Base-by-base conservation (phyloP, 1,140 invertebrate species). In the Solenopsis fugax region DNA sequence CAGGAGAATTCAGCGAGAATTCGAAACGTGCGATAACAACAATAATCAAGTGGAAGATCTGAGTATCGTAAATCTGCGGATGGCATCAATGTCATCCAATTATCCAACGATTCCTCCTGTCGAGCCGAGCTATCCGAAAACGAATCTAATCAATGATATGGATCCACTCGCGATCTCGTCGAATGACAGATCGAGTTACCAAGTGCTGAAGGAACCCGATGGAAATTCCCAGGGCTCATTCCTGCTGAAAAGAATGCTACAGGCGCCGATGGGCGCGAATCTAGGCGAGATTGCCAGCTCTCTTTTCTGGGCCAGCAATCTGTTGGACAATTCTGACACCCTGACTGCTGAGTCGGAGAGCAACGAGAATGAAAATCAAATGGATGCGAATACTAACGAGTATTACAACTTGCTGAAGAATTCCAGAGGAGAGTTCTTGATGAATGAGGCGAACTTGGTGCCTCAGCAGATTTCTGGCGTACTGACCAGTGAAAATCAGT, bases 181-280 rank as follows among this genome's bases (percentile, higher is more conserved):
- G 1, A 90, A 52, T 21, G 81, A 86, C 37, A 62, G 75, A 52
- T 58, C 65, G 16, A 81, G 82, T 54, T 85, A 89, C 24, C 91
- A 92, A 58, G 69, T 87, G 2, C 1, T 86, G 4, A 85, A 90
- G 18, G 88, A 92, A 16, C 9, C 87, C 6, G 91, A 86, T 10
- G 73, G 37, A 3, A 87, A 87, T 21, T 41, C 62, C 1, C 89
- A 90, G 13, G 88, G 89, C 0, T 90, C 94, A 0, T 85, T 93
- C 21, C 78, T 95, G 6, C 37, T 95, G 1, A 95, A 94, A 76
- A 94, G 94, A 88, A 95, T 95, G 94, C 82, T 95, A 0, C 93
- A 95, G 78, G 94, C 95, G 13, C 95, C 95, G n/a, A 88, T 90
- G 13, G 94, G 94, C n/a, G 92, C 93, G 1, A 94, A 95, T 90